A percentile compares a stretch with the other conserved stretches of the same genome.
Evolutionary conservation across 2,113 vertebrate genomes (phyloP).

Genomic region (Rhinolophus ferrumequinum): DNA sequence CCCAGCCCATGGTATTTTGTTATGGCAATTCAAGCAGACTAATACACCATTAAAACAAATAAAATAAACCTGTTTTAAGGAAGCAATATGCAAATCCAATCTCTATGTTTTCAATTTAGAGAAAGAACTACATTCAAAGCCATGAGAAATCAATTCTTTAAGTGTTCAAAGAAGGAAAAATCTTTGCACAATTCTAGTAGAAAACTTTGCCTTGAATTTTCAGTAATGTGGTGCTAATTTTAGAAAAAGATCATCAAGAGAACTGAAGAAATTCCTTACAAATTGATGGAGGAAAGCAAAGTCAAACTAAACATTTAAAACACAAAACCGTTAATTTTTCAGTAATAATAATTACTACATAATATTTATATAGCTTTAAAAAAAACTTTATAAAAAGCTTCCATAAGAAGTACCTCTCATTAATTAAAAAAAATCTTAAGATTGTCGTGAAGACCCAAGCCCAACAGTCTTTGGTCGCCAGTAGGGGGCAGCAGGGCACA

Average conservation of each 20-base stretch:
- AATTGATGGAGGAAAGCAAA: neutral
- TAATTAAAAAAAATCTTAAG: neutral
- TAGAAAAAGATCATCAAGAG: neutral
- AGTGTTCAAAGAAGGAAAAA: constrained; percentile 16
- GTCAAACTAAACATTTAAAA: constrained; percentile 21
- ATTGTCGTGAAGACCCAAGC: neutral
- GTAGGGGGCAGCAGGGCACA: constrained; percentile 58
- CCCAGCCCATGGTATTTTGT: neutral
- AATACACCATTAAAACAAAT: neutral
- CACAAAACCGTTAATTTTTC: neutral
- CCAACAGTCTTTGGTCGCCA: constrained; percentile 9
- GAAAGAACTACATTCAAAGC: neutral
- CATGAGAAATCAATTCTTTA: neutral
- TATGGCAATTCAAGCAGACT: neutral
- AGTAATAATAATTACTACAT: neutral
- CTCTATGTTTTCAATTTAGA: constrained; percentile 21
- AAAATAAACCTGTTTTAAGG: neutral
- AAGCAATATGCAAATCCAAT: neutral
- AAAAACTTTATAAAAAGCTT: neutral
- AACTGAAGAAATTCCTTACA: neutral
- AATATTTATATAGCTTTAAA: neutral
- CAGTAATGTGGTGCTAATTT: neutral
- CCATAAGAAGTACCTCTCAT: neutral
- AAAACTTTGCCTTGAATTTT: neutral
- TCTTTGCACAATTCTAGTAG: neutral